Evolutionary conservation across 2,888 invertebrate genomes (phyloP).

Genomic region (Drosophila subsilvestris): DNA sequence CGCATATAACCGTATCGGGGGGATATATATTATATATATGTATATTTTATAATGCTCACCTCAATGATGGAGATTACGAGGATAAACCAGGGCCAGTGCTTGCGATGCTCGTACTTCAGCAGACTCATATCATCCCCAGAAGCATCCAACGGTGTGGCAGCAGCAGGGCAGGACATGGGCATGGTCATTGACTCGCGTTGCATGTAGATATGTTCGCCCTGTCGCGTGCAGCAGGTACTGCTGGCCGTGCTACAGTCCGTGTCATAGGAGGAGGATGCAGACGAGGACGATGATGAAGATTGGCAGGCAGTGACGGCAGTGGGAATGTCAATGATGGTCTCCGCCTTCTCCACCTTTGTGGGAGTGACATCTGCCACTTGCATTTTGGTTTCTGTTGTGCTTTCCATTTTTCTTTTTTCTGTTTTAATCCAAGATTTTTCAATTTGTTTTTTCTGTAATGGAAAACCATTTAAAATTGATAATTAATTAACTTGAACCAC

Average conservation of each 20-base stretch:
- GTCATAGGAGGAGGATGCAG: constrained; percentile 74
- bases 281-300: constrained; percentile 32
- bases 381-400: constrained; percentile 41
- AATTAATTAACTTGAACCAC: constrained; percentile 67
- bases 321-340: constrained; percentile 82
- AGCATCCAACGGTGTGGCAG: constrained; percentile 35
- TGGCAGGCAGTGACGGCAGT: constrained; percentile 31
- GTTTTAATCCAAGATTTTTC: constrained; percentile 34
- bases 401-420: constrained; percentile 52
- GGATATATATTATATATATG: background rate
- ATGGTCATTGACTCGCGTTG: constrained; percentile 58
- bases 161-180: constrained; percentile 26
- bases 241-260: constrained; percentile 82
- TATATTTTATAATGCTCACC: constrained; percentile 64
- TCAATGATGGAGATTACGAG: constrained; percentile 81
- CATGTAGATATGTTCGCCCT: constrained; percentile 81
- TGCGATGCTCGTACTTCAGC: constrained; percentile 76
- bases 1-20: background rate
- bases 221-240: constrained; percentile 81
- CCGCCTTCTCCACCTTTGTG: constrained; percentile 58
- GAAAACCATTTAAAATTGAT: constrained; percentile 51
- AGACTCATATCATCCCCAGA: constrained; percentile 60
- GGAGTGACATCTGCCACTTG: constrained; percentile 40
- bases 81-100: constrained; percentile 81
- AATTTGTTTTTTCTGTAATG: constrained; percentile 38